Evolutionary conservation across 2,797 vertebrate genomes (phyloP).

Genomic region (Silurus aristotelis): DNA sequence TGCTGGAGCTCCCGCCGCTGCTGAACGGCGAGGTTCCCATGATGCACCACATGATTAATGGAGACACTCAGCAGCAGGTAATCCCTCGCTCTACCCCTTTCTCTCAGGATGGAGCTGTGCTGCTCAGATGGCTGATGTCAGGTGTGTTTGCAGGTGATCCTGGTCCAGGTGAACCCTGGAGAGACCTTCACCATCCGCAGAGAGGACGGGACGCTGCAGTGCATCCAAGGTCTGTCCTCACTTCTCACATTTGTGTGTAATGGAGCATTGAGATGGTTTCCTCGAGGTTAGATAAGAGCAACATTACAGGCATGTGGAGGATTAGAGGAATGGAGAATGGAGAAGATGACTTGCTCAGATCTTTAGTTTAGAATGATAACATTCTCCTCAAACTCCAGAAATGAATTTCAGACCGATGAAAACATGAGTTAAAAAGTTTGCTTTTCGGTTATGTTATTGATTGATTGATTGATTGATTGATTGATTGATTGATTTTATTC

Average conservation of each 20-base stretch:
- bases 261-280: no score
- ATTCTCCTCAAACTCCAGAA: not conserved
- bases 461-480: no score
- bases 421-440: not conserved
- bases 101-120: no score
- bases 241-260: not conserved
- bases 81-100: constrained; percentile 37
- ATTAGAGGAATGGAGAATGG: not conserved
- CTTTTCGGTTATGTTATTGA: not conserved
- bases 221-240: constrained; percentile 82
- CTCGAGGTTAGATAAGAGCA: not conserved
- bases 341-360: not conserved
- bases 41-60: constrained; percentile 84
- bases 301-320: not conserved
- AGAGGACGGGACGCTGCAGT: constrained; percentile 86
- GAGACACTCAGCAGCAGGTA: constrained; percentile 84
- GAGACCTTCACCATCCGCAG: constrained; percentile 89
- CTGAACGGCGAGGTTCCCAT: constrained; percentile 83
- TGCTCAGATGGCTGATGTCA: not conserved
- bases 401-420: not conserved
- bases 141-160: constrained; percentile 79
- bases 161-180: constrained; percentile 89
- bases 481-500: no score
- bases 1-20: constrained; percentile 82
- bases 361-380: not conserved